Conservation (phyloP, 2,797 vertebrate species). For the Amniataba percoides region DNA sequence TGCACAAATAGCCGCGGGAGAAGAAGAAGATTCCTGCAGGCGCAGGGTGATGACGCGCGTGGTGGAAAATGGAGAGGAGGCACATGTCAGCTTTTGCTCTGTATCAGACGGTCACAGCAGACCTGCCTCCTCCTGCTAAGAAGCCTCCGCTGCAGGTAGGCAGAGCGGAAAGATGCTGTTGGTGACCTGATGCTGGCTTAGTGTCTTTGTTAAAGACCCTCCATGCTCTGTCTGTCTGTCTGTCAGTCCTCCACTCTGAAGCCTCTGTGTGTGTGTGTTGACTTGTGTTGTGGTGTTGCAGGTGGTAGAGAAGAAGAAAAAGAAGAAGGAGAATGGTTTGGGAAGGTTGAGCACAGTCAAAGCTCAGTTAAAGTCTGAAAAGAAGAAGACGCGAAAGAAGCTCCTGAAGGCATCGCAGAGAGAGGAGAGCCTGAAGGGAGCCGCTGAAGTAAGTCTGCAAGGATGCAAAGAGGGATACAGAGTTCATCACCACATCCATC, state of each 20-base stretch:
- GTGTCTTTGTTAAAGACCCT: background rate
- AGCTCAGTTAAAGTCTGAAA: conserved; percentile 66
- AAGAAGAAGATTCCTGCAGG: background rate
- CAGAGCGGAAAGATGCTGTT: no score
- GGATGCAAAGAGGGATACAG: background rate
- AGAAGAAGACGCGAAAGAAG: conserved; percentile 65
- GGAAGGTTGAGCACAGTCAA: conserved; percentile 34
- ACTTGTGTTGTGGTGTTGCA: conserved; percentile 28
- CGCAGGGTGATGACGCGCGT: conserved; percentile 47
- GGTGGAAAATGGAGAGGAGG: conserved; percentile 79
- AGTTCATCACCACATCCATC: background rate
- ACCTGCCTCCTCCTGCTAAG: conserved; percentile 35
- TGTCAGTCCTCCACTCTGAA: background rate
- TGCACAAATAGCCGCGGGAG: background rate
- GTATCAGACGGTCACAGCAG: conserved; percentile 71
- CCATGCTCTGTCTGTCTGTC: background rate
- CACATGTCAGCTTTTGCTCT: conserved; percentile 85
- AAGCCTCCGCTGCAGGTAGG: conserved; percentile 69
- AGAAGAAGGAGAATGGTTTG: conserved; percentile 68
- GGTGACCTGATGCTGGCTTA: rapidly evolving
- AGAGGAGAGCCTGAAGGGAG: conserved; percentile 34
- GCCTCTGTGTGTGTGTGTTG: no score
- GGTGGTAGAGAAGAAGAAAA: conserved; percentile 76
- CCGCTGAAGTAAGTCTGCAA: conserved; percentile 42
- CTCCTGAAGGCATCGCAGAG: conserved; percentile 28